phyloP scores from a whole-genome alignment of 2,797 vertebrate species.

The Coreius guichenoti region DNA sequence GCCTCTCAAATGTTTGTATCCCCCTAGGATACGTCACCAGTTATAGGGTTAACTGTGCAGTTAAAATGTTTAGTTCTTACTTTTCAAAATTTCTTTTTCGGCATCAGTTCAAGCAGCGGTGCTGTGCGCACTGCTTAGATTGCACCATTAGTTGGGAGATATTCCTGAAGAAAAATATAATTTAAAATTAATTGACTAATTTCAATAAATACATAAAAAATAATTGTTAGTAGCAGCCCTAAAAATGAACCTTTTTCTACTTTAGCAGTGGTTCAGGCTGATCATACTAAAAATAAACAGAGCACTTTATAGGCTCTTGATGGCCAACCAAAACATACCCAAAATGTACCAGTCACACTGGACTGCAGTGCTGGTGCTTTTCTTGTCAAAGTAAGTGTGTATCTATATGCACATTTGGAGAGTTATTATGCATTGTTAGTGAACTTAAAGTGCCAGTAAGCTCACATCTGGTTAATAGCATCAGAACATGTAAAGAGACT shows the following conservation, averaged over 20 bases:
- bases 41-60: too few relatives aligned
- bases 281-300: constrained; percentile 87
- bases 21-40: too few relatives aligned
- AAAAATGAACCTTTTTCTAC: not conserved
- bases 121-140: not conserved
- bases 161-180: not conserved
- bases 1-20: too few relatives aligned
- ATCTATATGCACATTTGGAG: not conserved
- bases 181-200: not conserved
- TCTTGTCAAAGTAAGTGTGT: constrained; percentile 67
- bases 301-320: constrained; percentile 70
- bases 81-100: too few relatives aligned
- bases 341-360: constrained; percentile 76
- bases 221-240: not conserved
- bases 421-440: constrained; percentile 24
- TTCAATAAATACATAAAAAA: not conserved
- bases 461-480: constrained; percentile 71
- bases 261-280: constrained; percentile 70
- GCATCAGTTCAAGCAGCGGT: too few relatives aligned
- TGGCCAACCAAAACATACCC: constrained; percentile 86
- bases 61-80: too few relatives aligned
- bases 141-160: not conserved
- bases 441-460: constrained; percentile 46
- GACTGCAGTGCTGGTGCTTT: not conserved
- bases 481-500: constrained; percentile 69